A percentile compares a stretch with the other conserved stretches of the same genome.
Conservation (phyloP, 2,888 invertebrate genomes). For the Melanchra persicariae region DNA sequence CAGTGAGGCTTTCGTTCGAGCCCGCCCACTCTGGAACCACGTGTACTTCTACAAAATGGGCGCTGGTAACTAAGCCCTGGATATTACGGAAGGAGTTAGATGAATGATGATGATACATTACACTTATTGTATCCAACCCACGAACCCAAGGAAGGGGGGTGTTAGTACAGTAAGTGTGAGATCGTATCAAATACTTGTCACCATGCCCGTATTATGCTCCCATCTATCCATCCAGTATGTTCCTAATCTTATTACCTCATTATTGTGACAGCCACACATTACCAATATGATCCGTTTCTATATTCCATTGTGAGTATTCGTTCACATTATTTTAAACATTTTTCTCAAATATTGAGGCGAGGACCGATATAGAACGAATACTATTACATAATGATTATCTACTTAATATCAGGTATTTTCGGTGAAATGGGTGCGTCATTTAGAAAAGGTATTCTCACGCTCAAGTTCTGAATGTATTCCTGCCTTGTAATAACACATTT, state of each 20-base stretch:
- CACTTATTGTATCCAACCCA: constrained; percentile 20
- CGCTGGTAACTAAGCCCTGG: constrained; percentile 42
- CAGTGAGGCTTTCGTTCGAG: constrained; percentile 10
- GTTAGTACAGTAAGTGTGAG: constrained; percentile 28
- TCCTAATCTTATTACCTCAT: constrained; percentile 39
- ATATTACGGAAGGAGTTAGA: constrained; percentile 47
- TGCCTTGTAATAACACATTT: constrained; percentile 21
- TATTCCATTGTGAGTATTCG: constrained; percentile 6
- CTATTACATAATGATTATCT: constrained; percentile 19
- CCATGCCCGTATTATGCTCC: constrained; percentile 29
- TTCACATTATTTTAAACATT: constrained; percentile 17
- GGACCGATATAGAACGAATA: constrained; percentile 5
- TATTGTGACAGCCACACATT: constrained; percentile 36
- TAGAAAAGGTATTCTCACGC: constrained; percentile 12
- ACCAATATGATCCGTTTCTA: constrained; percentile 16
- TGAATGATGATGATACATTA: constrained; percentile 57
- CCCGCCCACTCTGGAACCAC: constrained; percentile 30
- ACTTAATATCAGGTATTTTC: constrained; percentile 7
- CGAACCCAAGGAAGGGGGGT: constrained; percentile 9
- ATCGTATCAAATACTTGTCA: constrained; percentile 41
- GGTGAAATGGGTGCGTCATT: constrained; percentile 10
- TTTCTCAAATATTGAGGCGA: not conserved
- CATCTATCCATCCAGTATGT: constrained; percentile 1
- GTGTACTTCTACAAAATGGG: constrained; percentile 36
- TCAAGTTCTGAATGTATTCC: constrained; percentile 28